A percentile compares a stretch with the other conserved stretches of the same genome.
phyloP scores from a whole-genome alignment of 2,797 vertebrate species.

The Sebastes kiyomatsui region DNA sequence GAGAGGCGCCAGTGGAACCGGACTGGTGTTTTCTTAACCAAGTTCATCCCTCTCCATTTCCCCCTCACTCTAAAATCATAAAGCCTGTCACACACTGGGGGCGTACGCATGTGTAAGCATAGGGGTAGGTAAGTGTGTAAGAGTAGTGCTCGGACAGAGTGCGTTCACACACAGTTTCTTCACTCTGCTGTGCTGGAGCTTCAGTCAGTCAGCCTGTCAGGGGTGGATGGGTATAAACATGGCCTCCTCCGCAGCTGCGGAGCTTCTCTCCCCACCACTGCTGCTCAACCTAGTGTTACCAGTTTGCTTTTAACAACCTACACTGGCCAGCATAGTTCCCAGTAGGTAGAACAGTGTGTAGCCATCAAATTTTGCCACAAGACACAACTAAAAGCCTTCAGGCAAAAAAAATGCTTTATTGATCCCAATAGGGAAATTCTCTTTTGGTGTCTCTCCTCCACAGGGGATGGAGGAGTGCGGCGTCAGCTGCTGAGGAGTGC shows the following conservation, averaged over 20 bases:
- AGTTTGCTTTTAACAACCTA: conserved; percentile 64
- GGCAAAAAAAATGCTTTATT: conserved; percentile 45
- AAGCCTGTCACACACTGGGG: conserved; percentile 56
- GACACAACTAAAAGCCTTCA: conserved; percentile 55
- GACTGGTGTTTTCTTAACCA: conserved; percentile 77
- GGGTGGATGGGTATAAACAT: conserved; percentile 65
- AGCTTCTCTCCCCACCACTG: conserved; percentile 23
- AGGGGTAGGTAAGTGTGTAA: conserved; percentile 37
- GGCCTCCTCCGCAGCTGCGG: conserved; percentile 44
- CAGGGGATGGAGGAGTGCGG: conserved; percentile 29
- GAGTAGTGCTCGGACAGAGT: not conserved
- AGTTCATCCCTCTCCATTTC: conserved; percentile 74
- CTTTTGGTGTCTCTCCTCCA: conserved; percentile 34
- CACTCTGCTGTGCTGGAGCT: conserved; percentile 40
- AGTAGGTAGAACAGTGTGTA: conserved; percentile 58
- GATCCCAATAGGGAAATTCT: conserved; percentile 53
- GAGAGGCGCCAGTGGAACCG: conserved; percentile 68
- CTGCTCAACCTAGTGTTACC: conserved; percentile 71
- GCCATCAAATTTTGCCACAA: conserved; percentile 57
- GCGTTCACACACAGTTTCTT: conserved; percentile 14
- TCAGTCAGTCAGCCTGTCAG: conserved; percentile 53
- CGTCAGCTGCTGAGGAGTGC: conserved; percentile 38
- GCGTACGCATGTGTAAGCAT: conserved; percentile 34
- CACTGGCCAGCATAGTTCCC: conserved; percentile 49
- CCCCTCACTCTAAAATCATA: conserved; percentile 58